Percentiles rank a stretch among this genome's conserved stretches.
These are phyloP conservation scores for Troides oblongomaculatus DNA, from an alignment of 2,888 invertebrate genomes.

Conservation along the genomic window DNA sequence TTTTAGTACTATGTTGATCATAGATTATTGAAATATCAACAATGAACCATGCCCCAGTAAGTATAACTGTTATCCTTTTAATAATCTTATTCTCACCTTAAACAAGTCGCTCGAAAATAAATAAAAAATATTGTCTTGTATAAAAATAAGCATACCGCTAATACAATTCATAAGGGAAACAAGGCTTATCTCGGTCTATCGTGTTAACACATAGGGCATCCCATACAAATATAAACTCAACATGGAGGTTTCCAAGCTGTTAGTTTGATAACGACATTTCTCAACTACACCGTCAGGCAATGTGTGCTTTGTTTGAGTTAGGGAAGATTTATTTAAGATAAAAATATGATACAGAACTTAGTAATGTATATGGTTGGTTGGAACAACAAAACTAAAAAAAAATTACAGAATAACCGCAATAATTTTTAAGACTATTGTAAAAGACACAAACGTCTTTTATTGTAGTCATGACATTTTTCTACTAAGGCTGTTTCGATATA, in stretches of 20 bases:
- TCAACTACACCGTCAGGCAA: neutral
- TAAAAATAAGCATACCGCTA: constrained; percentile 1
- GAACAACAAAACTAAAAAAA: neutral
- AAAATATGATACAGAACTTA: neutral
- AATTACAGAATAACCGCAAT: neutral
- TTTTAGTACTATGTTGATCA: too few relatives aligned
- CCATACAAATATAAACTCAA: constrained; percentile 1
- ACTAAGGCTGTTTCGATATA: too few relatives aligned
- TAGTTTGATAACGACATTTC: neutral
- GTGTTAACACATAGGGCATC: constrained; percentile 6
- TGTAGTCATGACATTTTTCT: too few relatives aligned
- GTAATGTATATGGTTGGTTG: too few relatives aligned
- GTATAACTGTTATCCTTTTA: neutral
- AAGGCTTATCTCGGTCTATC: constrained; percentile 7
- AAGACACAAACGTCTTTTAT: too few relatives aligned
- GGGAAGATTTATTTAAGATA: neutral
- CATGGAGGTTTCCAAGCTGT: neutral
- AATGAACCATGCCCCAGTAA: too few relatives aligned
- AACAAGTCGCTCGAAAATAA: neutral
- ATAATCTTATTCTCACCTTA: neutral
- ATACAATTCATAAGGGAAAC: constrained; percentile 1
- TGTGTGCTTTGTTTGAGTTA: neutral
- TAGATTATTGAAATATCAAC: too few relatives aligned
- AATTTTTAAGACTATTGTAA: too few relatives aligned
- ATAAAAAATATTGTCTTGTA: neutral